Base-by-base conservation (phyloP, 1,140 invertebrate species). In the Nephotettix cincticeps region DNA sequence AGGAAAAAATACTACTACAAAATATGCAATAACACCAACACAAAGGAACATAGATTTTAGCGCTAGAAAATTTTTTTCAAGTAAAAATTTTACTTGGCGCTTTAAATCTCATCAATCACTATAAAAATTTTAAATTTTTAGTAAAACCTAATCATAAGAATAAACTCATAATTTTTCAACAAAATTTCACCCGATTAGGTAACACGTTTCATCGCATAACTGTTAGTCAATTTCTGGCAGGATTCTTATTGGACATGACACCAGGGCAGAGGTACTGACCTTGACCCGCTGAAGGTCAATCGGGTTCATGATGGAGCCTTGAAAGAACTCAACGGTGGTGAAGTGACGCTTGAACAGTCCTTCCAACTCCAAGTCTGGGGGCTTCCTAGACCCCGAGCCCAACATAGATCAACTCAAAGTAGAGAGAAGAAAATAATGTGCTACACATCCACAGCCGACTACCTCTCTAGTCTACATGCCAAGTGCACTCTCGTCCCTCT, bases 281-380 rank as follows among this genome's bases (percentile, higher is more conserved):
- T 98, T 98, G 78, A 99, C 96, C 88, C 97, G 90, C 85, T 98
- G 95, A 73, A 99, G 91, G 87, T 99, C 97, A 86, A 98, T 97
- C 81, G 96, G 95, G 87, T 98, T 98, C 97, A 99, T 99, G 83
- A 99, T 98, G 85, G 95, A 97, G 84, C 97, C 97, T 89, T 98
- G 95, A 90, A 99, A 99, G 91, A 98, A 99, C 88, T 99, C 96
- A 85, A 99, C 96, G 81, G 97, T 98, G 79, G 96, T 99, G 89
- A 98, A 99, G 89, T 99, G 96, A 85, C 97, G 90, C 88, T 99
- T 99, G 89, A 99, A 97, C 80, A 99, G 90, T 87, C 96, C 96
- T 89, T 99, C 96, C 87, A 99, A 88, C 89, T 99, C 96, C 85
- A 99, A 89, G 87, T 98, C 96, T 81, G 92, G 92, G 83, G 92